Base-by-base conservation (phyloP, 1,140 invertebrate species). In the Theocolax elegans region DNA sequence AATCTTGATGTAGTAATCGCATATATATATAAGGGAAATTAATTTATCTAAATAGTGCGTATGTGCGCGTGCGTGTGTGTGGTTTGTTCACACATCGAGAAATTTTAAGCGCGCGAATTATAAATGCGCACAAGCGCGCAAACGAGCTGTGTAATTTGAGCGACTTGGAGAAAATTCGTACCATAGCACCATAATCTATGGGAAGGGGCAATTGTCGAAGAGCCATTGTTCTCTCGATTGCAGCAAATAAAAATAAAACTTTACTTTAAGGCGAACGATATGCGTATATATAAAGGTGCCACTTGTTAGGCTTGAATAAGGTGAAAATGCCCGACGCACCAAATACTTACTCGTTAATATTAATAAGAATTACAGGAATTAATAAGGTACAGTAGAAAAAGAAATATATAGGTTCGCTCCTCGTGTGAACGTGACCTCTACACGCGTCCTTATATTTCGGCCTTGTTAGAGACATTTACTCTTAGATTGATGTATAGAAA, bases 341-440 rank as follows among this genome's bases (percentile, higher is more conserved):
- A 6, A 48, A 7, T 21, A n/a, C n/a, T n/a, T n/a, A 51, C 7
- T 35, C 75, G 81, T 83, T 78, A 83, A 83, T 80, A 82, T 81
- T 82, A 81, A 83, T 82, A 78, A 75, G 78, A 78, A 80, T 81
- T 81, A 79, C 77, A 70, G 19, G 76, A 78, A 80, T 80, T 79
- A 81, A 80, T 81, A 80, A 80, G 74, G 70, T 54, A 46, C 48
- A 56, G 29, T n/a, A 3, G 2, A 15, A 10, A n/a, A n/a, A n/a
- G n/a, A n/a, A n/a, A n/a, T n/a, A 13, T 13, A 44, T 62, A 60
- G 35, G 64, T 46, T 29, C 44, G 27, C 69, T 76, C n/a, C 75
- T 79, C 80, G 80, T 83, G 81, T 79, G 80, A 83, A 83, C 81
- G 77, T 82, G 81, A 83, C 80, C 80, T 76, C 25, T 46, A 0